phyloP scores from a whole-genome alignment of 2,888 invertebrate genomes.

The Drosophila incognita region DNA sequence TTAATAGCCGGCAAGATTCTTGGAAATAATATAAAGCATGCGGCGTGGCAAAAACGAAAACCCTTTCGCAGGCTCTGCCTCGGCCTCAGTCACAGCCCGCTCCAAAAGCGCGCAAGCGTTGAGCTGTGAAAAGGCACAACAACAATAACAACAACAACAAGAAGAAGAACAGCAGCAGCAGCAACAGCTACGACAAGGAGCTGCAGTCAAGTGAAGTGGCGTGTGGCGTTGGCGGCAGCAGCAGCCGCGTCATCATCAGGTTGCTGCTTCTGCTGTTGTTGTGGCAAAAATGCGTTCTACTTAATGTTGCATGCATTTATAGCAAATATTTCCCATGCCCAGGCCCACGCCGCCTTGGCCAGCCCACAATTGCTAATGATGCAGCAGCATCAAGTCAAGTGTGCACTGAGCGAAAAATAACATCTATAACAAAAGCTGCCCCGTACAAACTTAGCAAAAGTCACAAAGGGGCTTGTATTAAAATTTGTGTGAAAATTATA shows the following conservation, averaged over 20 bases:
- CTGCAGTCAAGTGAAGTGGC: constrained; percentile 75
- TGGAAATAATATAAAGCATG: constrained; percentile 70
- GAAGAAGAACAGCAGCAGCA: constrained; percentile 16
- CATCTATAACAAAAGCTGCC: not conserved
- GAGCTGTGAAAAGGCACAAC: constrained; percentile 71
- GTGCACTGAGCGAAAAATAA: not conserved
- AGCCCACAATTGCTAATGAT: constrained; percentile 76
- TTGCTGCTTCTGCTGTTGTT: constrained; percentile 39
- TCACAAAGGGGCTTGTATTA: not conserved
- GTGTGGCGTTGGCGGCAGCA: constrained; percentile 66
- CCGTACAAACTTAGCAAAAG: not conserved
- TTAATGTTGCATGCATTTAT: constrained; percentile 80
- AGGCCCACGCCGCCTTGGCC: constrained; percentile 55
- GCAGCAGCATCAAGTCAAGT: constrained; percentile 23
- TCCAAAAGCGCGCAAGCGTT: constrained; percentile 73
- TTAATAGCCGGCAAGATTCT: constrained; percentile 78
- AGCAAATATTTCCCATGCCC: constrained; percentile 77
- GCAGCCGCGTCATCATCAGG: constrained; percentile 33
- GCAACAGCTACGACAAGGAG: constrained; percentile 46
- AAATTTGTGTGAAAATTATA: not conserved
- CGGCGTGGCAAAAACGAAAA: constrained; percentile 46
- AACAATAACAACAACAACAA: constrained; percentile 41
- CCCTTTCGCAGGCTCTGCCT: constrained; percentile 53
- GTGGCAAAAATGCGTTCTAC: constrained; percentile 74
- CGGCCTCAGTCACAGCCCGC: constrained; percentile 29